Conservation (phyloP, 2,113 vertebrate genomes). For the Saguinus midas region DNA sequence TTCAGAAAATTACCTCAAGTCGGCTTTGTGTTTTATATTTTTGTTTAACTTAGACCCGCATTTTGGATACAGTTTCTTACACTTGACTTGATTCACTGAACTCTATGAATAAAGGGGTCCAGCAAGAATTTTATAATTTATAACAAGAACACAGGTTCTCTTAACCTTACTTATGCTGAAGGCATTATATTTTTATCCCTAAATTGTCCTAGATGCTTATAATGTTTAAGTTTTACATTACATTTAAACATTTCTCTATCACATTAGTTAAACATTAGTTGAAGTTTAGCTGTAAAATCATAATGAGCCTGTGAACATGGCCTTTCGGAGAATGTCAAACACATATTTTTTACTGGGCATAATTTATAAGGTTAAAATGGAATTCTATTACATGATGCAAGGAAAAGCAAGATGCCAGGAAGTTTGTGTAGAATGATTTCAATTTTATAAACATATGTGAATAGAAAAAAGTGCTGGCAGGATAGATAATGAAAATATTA, state of each 20-base stretch:
- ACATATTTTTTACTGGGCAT: not conserved
- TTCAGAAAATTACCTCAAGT: not conserved
- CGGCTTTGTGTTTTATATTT: not conserved
- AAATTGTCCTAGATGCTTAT: not conserved
- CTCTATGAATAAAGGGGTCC: not conserved
- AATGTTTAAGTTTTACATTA: not conserved
- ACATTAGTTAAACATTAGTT: not conserved
- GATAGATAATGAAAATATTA: not conserved
- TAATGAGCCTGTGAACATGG: not conserved
- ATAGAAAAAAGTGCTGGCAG: not conserved
- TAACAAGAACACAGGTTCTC: not conserved
- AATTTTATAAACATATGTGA: not conserved
- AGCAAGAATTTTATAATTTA: constrained; percentile 22
- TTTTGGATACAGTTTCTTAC: constrained; percentile 34
- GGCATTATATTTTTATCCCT: not conserved
- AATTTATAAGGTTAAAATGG: not conserved
- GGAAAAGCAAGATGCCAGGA: not conserved
- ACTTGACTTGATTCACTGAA: constrained; percentile 40
- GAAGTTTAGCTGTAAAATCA: not conserved
- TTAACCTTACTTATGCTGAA: constrained; percentile 6
- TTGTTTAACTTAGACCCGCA: constrained; percentile 41
- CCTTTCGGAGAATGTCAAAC: not conserved
- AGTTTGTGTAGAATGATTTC: not conserved
- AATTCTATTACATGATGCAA: not conserved
- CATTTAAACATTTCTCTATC: not conserved